Evolutionary conservation across 1,140 invertebrate genomes (phyloP).

Genomic region (Heliothis subflexa): DNA sequence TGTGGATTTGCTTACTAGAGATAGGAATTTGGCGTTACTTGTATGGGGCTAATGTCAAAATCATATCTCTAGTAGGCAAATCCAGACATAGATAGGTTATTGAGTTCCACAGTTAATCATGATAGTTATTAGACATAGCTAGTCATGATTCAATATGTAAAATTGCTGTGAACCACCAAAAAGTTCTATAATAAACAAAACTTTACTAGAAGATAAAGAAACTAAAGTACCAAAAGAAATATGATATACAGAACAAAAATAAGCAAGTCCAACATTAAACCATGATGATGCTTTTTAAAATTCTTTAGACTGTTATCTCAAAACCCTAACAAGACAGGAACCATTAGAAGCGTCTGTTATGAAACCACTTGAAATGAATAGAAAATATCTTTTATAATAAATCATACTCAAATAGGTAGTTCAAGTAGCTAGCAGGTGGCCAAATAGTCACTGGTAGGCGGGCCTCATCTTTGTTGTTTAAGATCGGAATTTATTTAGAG

Average conservation of each 20-base stretch:
- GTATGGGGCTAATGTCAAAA: too few species aligned
- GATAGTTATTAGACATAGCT: too few species aligned
- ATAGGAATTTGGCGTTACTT: too few species aligned
- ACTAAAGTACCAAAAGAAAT: neutral
- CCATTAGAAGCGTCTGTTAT: constrained; percentile 39
- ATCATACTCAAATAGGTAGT: constrained; percentile 76
- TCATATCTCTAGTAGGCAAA: too few species aligned
- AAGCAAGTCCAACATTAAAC: neutral
- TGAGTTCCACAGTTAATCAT: too few species aligned
- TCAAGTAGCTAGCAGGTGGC: constrained; percentile 59
- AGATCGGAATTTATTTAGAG: constrained; percentile 1
- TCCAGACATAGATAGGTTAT: too few species aligned
- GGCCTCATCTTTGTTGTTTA: neutral
- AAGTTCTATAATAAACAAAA: too few species aligned
- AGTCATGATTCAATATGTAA: too few species aligned
- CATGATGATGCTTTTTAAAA: constrained; percentile 19
- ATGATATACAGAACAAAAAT: neutral
- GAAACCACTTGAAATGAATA: constrained; percentile 67
- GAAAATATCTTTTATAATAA: constrained; percentile 62
- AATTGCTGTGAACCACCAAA: too few species aligned
- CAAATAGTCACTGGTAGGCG: neutral
- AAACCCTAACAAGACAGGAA: constrained; percentile 35
- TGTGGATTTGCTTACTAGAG: too few species aligned
- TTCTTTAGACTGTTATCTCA: constrained; percentile 49
- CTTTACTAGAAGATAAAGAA: too few species aligned